Evolutionary conservation across 2,888 invertebrate genomes (phyloP), one percentile per base, ranked within the genome.

Genomic region (Bimastos eiseni): DNA sequence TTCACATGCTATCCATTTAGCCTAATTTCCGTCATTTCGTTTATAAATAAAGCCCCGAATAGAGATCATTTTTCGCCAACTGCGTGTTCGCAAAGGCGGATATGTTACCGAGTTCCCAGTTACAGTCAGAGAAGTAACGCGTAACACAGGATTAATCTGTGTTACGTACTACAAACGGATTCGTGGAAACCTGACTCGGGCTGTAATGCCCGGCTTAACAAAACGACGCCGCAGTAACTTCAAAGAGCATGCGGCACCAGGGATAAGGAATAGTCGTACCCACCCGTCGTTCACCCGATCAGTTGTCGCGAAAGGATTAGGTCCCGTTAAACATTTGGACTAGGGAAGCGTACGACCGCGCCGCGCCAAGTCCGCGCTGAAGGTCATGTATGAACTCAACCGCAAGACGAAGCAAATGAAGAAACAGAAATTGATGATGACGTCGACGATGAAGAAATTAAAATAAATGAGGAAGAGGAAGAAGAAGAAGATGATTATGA

Each of bases 81-180:
- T 8, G 70, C 70, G n/a, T 70, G 70, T n/a, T 70, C n/a, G n/a
- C n/a, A 70, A n/a, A n/a, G 70, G 30, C n/a, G 70, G n/a, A 70
- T 70, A 70, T 70, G 70, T 70, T 70, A 13, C 70, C 3, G 70
- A 8, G 70, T n/a, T 70, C 70, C 30, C n/a, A 30, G 70, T 70
- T 70, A 70, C n/a, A 70, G 70, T n/a, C 30, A n/a, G 70, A 30
- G 11, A n/a, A 70, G 70, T 70, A n/a, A 70, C 70, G 70, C 11
- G 70, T 70, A 70, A 70, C 70, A 70, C n/a, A n/a, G 70, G 70
- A 70, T n/a, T 70, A 70, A 70, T 70, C 70, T n/a, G 70, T 70
- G 70, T 70, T 70, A 70, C 70, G 70, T 70, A 70, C 70, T 70
- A 70, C 70, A 70, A n/a, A n/a, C 30, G 70, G 70, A 70, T 70